Base-by-base conservation (phyloP, 2,113 vertebrate genomes). In the Stictonetta naevosa region DNA sequence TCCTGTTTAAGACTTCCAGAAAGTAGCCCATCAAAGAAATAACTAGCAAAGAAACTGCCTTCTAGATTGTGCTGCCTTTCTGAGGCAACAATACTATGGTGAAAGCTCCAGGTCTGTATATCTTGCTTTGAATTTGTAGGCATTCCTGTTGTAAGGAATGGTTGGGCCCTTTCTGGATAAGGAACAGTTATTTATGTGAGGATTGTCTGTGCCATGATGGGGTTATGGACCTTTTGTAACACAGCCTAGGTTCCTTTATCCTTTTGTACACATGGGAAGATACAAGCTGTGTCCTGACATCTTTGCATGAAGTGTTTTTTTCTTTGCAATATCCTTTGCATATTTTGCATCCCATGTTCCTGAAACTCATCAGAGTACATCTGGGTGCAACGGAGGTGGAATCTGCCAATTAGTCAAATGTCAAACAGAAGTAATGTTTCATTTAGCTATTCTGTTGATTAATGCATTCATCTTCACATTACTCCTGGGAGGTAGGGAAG, bases 261-360 rank as follows among this genome's bases (percentile, higher is more conserved):
- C 66, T 83, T 63, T 52, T 75, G 8, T 60, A 63, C 8, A 9
- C 3, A 14, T 2, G 12, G 2, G 5, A 93, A 72, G 75, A 2
- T 7, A 42, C 52, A 13, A 67, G 19, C 11, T 1, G 0, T 31
- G n/a, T 71, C 52, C 46, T n/a, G 8, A 0, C 1, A 46, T 15
- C 76, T 88, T 66, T 78, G 4, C 8, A 4, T 52, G 81, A 84
- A 23, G 16, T 23, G 44, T 58, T 40, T 74, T 44, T 74, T 44
- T n/a, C 29, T 58, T 56, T 22, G 28, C 38, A 58, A 62, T 38
- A 58, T 25, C 29, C 13, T 48, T 62, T 75, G 69, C 11, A 4
- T 62, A 25, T 52, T 83, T 88, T 86, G 21, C 28, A 72, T 55
- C 14, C 5, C 21, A 0, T 77, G 53, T 71, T 89, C 91, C 52